Conservation (phyloP, 2,797 vertebrate genomes). For the Lagorchestes hirsutus region DNA sequence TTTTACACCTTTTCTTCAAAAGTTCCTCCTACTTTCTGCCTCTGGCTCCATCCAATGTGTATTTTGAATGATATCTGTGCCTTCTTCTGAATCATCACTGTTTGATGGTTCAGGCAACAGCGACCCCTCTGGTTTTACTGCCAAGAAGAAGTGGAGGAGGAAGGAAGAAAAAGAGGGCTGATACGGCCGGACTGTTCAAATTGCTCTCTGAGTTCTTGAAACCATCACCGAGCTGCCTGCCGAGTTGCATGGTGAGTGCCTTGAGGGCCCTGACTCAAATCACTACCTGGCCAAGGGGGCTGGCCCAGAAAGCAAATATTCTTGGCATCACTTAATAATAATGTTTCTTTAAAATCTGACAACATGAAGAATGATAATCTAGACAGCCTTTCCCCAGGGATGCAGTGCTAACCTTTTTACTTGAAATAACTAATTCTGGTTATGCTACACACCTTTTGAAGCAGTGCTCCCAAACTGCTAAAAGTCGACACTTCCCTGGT, state of each 20-base stretch:
- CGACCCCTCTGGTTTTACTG: background rate
- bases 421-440: background rate
- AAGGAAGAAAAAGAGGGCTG: background rate
- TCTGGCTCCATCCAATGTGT: background rate
- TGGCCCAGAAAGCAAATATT: background rate
- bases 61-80: background rate
- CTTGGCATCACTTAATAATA: background rate
- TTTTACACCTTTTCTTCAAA: conserved; percentile 22
- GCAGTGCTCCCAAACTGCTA: background rate
- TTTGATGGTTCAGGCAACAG: background rate
- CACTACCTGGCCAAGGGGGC: background rate
- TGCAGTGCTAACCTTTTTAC: background rate
- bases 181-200: background rate
- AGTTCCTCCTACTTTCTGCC: conserved; percentile 10
- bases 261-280: background rate
- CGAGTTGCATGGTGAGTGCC: background rate
- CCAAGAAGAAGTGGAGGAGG: background rate
- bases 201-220: background rate
- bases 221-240: background rate
- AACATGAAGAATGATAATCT: background rate
- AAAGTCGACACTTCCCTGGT: background rate
- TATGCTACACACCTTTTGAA: background rate
- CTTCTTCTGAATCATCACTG: background rate
- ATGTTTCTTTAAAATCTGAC: background rate
- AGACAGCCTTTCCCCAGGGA: background rate